Conservation (phyloP, 2,797 vertebrate species). For the Takifugu ocellatus region DNA sequence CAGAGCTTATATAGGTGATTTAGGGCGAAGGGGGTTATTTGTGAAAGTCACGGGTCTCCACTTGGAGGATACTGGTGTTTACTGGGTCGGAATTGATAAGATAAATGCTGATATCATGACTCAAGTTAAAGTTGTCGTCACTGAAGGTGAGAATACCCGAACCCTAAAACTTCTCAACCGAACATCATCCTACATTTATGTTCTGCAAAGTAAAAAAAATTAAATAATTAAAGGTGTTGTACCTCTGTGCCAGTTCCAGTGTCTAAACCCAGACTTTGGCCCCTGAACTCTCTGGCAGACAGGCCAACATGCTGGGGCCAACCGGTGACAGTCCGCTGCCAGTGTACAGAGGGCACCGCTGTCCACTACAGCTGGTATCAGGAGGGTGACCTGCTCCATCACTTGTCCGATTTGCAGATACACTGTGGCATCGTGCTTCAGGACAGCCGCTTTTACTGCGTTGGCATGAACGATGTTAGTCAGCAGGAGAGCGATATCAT, state of each 20-base stretch:
- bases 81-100: slow-evolving; percentile 76
- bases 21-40: slow-evolving; percentile 19
- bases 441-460: slow-evolving; percentile 54
- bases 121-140: slow-evolving; percentile 51
- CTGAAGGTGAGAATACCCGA: slow-evolving; percentile 57
- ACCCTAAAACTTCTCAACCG: not conserved
- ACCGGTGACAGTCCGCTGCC: slow-evolving; percentile 59
- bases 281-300: slow-evolving; percentile 39
- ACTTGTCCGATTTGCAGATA: slow-evolving; percentile 48
- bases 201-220: not conserved
- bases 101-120: slow-evolving; percentile 66
- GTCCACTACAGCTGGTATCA: slow-evolving; percentile 68
- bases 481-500: slow-evolving; percentile 53
- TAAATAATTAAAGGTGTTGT: not conserved
- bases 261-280: slow-evolving; percentile 60
- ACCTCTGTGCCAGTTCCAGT: slow-evolving; percentile 61
- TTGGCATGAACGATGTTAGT: slow-evolving; percentile 57
- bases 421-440: slow-evolving; percentile 46
- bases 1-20: slow-evolving; percentile 39
- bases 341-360: slow-evolving; percentile 42
- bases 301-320: slow-evolving; percentile 64
- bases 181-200: not conserved
- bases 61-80: slow-evolving; percentile 56
- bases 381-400: slow-evolving; percentile 22
- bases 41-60: slow-evolving; percentile 54